Evolutionary conservation across 2,888 invertebrate genomes (phyloP).

Genomic region (Cerastis rubricosa): DNA sequence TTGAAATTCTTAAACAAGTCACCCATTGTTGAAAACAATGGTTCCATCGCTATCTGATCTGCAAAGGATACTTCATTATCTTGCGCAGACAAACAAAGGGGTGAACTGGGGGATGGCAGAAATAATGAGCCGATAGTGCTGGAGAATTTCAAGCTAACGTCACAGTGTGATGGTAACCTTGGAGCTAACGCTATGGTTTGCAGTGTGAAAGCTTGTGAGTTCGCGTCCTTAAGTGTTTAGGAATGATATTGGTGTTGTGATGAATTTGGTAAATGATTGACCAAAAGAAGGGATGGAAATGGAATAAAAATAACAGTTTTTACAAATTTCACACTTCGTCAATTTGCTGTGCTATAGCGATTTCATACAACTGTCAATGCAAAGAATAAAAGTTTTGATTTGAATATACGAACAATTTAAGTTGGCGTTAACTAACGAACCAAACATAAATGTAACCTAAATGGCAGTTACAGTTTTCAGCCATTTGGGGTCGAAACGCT

Average conservation of each 20-base stretch:
- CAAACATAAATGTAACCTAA: too few species aligned
- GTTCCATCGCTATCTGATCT: conserved; percentile 68
- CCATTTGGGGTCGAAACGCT: too few species aligned
- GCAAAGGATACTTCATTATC: conserved; percentile 71
- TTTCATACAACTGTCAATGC: too few species aligned
- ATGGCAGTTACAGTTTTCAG: too few species aligned
- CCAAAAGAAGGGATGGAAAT: not conserved
- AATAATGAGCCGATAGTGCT: conserved; percentile 72
- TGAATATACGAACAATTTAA: too few species aligned
- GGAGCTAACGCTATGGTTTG: conserved; percentile 22
- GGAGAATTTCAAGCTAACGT: conserved; percentile 46
- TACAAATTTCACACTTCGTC: too few species aligned
- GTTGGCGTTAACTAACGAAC: too few species aligned
- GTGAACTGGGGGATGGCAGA: conserved; percentile 59
- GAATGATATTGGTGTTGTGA: not conserved
- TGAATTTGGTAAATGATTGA: not conserved
- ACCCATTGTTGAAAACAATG: conserved; percentile 70
- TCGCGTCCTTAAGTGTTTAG: not conserved
- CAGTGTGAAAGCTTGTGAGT: not conserved
- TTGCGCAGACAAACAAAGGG: conserved; percentile 68
- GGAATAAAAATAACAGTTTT: not conserved
- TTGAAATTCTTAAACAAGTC: conserved; percentile 68
- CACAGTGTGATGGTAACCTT: conserved; percentile 35
- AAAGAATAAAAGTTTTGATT: too few species aligned
- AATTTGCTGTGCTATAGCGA: too few species aligned